These are phyloP conservation scores for Aleadryas rufinucha DNA, from an alignment of 2,113 vertebrate genomes.

Conservation along the genomic window DNA sequence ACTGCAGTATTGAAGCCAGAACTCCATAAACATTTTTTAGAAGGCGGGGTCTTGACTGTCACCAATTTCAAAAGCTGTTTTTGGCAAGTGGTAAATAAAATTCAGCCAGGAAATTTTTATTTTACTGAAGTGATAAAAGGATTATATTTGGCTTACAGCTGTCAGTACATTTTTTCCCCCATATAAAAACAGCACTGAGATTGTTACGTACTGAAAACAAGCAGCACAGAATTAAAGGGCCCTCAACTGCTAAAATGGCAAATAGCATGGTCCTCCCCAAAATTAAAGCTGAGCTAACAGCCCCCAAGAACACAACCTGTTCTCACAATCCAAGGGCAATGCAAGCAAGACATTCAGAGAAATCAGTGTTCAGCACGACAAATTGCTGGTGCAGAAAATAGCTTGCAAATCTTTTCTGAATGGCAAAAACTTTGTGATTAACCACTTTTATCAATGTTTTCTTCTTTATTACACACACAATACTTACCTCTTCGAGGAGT, in stretches of 20 bases:
- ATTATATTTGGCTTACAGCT: not conserved
- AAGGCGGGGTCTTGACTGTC: not conserved
- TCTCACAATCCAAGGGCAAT: not conserved
- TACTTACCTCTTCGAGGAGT: conserved; percentile 83
- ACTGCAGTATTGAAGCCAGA: not conserved
- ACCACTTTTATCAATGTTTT: not conserved
- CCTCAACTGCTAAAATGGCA: not conserved
- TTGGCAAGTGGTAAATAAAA: not conserved
- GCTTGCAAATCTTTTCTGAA: not conserved
- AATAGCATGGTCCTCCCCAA: not conserved
- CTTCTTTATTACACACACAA: not conserved
- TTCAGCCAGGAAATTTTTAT: not conserved
- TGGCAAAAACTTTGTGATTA: not conserved
- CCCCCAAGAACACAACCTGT: not conserved
- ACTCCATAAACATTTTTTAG: not conserved
- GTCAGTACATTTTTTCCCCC: not conserved
- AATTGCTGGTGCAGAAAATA: not conserved
- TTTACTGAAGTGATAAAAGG: not conserved
- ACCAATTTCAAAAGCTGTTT: not conserved
- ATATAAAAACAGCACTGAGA: not conserved
- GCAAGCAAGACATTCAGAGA: not conserved
- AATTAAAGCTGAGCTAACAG: not conserved
- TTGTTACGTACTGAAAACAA: not conserved
- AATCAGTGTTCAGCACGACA: not conserved
- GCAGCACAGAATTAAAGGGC: not conserved